phyloP scores from a whole-genome alignment of 2,797 vertebrate species.

The Erithacus rubecula region DNA sequence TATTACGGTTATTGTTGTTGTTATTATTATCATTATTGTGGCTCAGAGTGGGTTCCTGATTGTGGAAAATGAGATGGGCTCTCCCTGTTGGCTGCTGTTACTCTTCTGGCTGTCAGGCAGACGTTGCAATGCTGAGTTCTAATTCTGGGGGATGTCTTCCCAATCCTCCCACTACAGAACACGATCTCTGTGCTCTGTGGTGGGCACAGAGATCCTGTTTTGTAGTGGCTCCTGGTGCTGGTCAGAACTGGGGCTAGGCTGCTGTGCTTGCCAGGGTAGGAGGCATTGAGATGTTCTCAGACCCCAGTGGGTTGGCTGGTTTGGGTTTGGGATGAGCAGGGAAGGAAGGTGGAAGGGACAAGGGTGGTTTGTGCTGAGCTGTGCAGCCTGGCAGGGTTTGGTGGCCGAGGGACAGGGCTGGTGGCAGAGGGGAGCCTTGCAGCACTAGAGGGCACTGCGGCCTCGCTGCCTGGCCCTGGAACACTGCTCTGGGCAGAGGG shows the following conservation, averaged over 20 bases:
- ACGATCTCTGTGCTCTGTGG: no score
- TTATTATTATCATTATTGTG: neutral
- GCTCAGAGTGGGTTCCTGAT: neutral
- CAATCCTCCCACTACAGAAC: neutral
- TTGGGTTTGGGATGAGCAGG: neutral
- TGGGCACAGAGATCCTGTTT: neutral
- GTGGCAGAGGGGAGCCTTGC: neutral
- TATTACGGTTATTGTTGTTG: neutral
- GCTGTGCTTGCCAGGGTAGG: neutral
- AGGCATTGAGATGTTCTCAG: fast-evolving
- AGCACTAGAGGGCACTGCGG: slow-evolving; percentile 57
- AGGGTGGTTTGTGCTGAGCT: neutral
- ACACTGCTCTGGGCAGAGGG: neutral
- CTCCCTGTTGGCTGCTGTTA: neutral
- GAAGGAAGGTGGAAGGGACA: neutral
- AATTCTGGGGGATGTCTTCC: neutral
- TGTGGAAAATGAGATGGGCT: neutral
- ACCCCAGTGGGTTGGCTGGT: fast-evolving
- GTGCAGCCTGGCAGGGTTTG: no score
- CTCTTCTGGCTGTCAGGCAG: neutral
- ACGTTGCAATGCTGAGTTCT: fast-evolving
- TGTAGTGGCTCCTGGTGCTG: neutral
- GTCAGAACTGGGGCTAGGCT: neutral
- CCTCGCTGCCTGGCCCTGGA: neutral
- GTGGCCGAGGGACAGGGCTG: neutral